Conservation (phyloP, 2,888 invertebrate genomes). For the Lasioglossum zephyrum region DNA sequence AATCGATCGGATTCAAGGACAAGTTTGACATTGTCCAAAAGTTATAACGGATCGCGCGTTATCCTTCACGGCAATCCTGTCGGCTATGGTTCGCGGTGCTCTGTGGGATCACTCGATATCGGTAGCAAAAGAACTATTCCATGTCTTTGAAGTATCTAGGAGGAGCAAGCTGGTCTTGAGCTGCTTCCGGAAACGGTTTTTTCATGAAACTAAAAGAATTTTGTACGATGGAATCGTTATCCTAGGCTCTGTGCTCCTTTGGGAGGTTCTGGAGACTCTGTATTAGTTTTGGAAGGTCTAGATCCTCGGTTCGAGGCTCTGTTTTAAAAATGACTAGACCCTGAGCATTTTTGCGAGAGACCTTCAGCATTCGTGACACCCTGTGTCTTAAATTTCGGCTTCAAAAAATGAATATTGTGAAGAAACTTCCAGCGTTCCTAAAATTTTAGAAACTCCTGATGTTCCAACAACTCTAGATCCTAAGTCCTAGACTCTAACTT, state of each 20-base stretch:
- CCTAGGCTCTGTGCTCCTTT: neutral
- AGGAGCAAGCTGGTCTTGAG: neutral
- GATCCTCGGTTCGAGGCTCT: neutral
- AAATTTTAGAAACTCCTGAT: neutral
- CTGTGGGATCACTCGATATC: slow-evolving; percentile 8
- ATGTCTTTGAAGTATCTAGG: neutral
- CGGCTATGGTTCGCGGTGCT: slow-evolving; percentile 44
- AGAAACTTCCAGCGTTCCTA: neutral
- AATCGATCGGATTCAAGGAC: slow-evolving; percentile 95
- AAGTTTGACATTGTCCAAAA: slow-evolving; percentile 98
- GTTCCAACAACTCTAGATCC: neutral
- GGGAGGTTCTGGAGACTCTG: neutral
- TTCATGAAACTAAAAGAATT: neutral
- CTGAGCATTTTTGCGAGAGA: neutral
- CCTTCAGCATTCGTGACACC: neutral
- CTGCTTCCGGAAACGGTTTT: neutral
- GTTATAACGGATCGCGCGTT: slow-evolving; percentile 86
- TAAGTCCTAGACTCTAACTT: neutral
- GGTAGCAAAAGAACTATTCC: neutral
- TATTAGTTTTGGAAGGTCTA: neutral
- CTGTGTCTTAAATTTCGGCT: neutral
- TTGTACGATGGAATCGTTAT: neutral
- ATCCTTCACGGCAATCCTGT: slow-evolving; percentile 14
- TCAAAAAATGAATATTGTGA: no score
- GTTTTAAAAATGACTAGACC: neutral